These are phyloP conservation scores for Lithobates sylvaticus DNA, from an alignment of 2,797 vertebrate genomes.

Conservation along the genomic window DNA sequence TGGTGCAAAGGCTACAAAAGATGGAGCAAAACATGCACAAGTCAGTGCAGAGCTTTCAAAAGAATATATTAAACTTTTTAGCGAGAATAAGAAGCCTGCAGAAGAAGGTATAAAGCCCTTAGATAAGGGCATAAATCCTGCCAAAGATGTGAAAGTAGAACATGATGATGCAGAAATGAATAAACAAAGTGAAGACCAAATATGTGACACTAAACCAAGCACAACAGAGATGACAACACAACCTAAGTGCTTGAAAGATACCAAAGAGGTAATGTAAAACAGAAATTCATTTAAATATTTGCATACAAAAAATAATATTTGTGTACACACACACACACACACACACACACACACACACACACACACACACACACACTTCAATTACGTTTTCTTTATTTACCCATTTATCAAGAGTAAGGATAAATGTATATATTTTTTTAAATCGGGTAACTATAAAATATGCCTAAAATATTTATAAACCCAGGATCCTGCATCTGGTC, in stretches of 20 bases:
- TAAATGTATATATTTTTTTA: too few relatives aligned
- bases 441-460: too few relatives aligned
- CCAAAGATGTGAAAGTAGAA: not conserved
- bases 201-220: not conserved
- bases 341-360: too few relatives aligned
- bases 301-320: not conserved
- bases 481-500: too few relatives aligned
- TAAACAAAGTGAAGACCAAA: not conserved
- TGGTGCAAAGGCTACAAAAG: not conserved
- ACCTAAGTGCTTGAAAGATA: not conserved
- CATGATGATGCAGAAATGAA: not conserved
- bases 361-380: too few relatives aligned
- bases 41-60: not conserved
- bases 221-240: not conserved
- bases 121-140: not conserved
- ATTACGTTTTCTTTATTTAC: too few relatives aligned
- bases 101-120: not conserved
- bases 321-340: too few relatives aligned
- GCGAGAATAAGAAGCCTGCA: not conserved
- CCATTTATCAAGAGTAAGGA: too few relatives aligned
- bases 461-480: too few relatives aligned
- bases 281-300: too few relatives aligned
- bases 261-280: constrained; percentile 27
- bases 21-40: not conserved
- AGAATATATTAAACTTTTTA: not conserved